phyloP scores from a whole-genome alignment of 1,140 invertebrate genomes.

The Leptinotarsa lineolata region DNA sequence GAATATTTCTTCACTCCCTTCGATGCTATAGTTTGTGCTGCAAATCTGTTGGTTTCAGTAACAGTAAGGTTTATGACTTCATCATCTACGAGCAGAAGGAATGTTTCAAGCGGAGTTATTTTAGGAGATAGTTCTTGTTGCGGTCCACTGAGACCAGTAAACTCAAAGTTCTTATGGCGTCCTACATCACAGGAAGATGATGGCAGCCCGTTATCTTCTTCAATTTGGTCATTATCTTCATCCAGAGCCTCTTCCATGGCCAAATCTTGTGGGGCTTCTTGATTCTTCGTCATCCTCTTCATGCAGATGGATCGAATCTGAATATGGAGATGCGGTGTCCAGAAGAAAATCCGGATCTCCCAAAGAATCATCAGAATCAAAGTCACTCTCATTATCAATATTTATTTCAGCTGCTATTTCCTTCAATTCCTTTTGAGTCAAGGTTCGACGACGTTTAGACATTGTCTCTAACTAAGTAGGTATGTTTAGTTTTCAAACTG shows the following conservation, averaged over 20 bases:
- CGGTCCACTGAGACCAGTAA: background rate
- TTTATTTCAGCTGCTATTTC: too few species aligned
- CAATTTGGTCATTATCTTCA: constrained; percentile 6
- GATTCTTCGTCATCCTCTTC: background rate
- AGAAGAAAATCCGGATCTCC: background rate
- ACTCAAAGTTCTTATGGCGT: background rate
- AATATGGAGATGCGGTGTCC: background rate
- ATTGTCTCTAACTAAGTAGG: too few species aligned
- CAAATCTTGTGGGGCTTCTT: background rate
- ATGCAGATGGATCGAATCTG: background rate
- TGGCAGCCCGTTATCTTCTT: background rate
- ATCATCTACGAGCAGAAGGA: background rate
- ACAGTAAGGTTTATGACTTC: background rate
- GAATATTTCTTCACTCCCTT: background rate
- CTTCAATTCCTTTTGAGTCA: too few species aligned
- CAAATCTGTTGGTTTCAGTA: background rate
- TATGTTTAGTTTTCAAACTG: too few species aligned
- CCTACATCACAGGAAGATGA: background rate
- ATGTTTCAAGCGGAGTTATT: too few species aligned
- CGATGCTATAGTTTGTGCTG: constrained; percentile 1
- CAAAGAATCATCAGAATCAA: too few species aligned
- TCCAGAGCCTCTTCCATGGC: background rate
- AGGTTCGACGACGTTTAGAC: too few species aligned
- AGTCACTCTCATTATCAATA: too few species aligned
- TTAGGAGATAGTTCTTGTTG: too few species aligned